Evolutionary conservation across 2,888 invertebrate species (phyloP).

Genomic region (Lamproptera curius): DNA sequence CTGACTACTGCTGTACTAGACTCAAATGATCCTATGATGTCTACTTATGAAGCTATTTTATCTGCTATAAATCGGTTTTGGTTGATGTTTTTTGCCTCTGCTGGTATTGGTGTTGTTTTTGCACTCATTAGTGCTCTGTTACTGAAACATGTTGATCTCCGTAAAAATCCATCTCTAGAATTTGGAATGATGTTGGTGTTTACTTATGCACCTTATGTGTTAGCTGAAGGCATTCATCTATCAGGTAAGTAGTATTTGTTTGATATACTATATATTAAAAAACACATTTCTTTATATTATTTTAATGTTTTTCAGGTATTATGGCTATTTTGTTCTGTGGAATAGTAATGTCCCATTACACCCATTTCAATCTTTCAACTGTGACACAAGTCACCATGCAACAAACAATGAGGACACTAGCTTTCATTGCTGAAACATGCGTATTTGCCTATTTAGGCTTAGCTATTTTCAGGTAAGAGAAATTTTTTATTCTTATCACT

Average conservation of each 20-base stretch:
- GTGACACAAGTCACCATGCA: slow-evolving; percentile 99
- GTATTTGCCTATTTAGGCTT: slow-evolving; percentile 98
- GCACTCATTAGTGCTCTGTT: slow-evolving; percentile 95
- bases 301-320: slow-evolving; percentile 81
- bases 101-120: slow-evolving; percentile 96
- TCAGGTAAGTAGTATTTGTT: slow-evolving; percentile 80
- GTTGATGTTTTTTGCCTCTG: slow-evolving; percentile 98
- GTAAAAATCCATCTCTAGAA: slow-evolving; percentile 98
- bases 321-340: slow-evolving; percentile 99
- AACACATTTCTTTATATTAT: background rate
- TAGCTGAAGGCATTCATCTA: slow-evolving; percentile 97
- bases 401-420: slow-evolving; percentile 97
- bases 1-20: slow-evolving; percentile 93
- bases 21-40: slow-evolving; percentile 77
- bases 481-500: background rate
- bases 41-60: slow-evolving; percentile 90
- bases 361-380: slow-evolving; percentile 98
- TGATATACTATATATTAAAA: slow-evolving; percentile 2
- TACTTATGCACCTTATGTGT: slow-evolving; percentile 98
- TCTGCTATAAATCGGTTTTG: slow-evolving; percentile 94
- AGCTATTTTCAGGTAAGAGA: slow-evolving; percentile 81
- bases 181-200: slow-evolving; percentile 99
- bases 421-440: slow-evolving; percentile 98
- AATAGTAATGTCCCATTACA: slow-evolving; percentile 99
- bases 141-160: slow-evolving; percentile 95